Base-by-base conservation (phyloP, 2,797 vertebrate genomes). In the Hippoglossus hippoglossus region DNA sequence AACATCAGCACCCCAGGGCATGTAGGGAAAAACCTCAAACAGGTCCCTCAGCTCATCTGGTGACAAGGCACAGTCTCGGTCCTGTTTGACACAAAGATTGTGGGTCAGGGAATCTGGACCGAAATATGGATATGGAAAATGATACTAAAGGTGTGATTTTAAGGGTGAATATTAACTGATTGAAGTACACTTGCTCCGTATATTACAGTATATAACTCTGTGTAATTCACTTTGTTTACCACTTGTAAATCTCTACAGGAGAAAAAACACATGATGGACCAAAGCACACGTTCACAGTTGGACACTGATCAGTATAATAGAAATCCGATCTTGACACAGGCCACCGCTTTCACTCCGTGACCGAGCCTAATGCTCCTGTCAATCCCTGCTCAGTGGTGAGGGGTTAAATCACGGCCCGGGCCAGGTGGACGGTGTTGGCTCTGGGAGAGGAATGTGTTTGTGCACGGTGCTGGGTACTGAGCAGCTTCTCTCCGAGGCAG, bases 41-140 rank as follows among this genome's bases (percentile, higher is more conserved):
- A 99, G 92, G 85, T 99, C 97, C 80, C 91, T 95, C 87, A 98
- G 82, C 85, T 99, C 98, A 55, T 96, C 96, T 18, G 97, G 96
- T 55, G 96, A 98, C 89, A 99, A 94, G 86, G 97, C 97, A 92
- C 96, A 97, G 78, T 99, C 98, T 86, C 96, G 95, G 73, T 99
- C 98, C 98, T 99, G 90, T 83, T 67, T 84, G 67, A 65, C 21
- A 82, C 74, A 81, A 34, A 74, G 11, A 34, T 26, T 10, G 13
- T 19, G 63, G 53, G 47, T 49, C 44, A 86, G 41, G 34, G 19
- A 1, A 52, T n/a, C n/a, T 5, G 10, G 0, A 2, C 9, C 22
- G 26, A 64, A 44, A 53, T 58, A 25, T 12, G 11, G 16, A 53
- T 58, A 25, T 12, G 11, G 16, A 1, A 8, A 46, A 53, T 18